These are phyloP conservation scores for Phaonia tiefii DNA, from an alignment of 2,888 invertebrate genomes.

Conservation along the genomic window DNA sequence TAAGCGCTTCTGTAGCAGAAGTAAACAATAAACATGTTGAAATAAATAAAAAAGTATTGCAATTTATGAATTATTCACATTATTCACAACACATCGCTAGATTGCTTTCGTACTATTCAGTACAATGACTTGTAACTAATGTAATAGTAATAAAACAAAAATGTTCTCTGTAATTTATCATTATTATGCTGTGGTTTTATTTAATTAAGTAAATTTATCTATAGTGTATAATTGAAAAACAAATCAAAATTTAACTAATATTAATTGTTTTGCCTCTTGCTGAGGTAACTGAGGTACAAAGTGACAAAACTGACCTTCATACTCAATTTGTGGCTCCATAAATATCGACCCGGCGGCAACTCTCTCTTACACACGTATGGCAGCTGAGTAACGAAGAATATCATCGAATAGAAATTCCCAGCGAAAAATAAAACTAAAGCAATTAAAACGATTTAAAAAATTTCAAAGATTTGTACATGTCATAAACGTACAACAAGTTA, in stretches of 20 bases:
- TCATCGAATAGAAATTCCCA: no score
- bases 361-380: no score
- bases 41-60: no score
- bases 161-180: no score
- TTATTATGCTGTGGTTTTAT: conserved; percentile 55
- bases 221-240: conserved; percentile 30
- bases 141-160: no score
- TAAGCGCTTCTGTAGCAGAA: no score
- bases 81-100: no score
- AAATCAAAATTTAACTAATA: conserved; percentile 14
- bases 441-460: conserved; percentile 60
- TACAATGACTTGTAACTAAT: no score
- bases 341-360: conserved; percentile 2
- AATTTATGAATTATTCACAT: no score
- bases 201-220: conserved; percentile 58
- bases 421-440: conserved; percentile 15
- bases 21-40: no score
- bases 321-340: conserved; percentile 58
- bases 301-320: conserved; percentile 60
- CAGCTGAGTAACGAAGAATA: neutral
- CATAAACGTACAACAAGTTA: no score
- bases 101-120: no score
- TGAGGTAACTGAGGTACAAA: neutral
- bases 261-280: conserved; percentile 23
- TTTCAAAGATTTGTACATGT: conserved; percentile 4